phyloP scores from a whole-genome alignment of 1,140 invertebrate species.

The Chelonus insularis region DNA sequence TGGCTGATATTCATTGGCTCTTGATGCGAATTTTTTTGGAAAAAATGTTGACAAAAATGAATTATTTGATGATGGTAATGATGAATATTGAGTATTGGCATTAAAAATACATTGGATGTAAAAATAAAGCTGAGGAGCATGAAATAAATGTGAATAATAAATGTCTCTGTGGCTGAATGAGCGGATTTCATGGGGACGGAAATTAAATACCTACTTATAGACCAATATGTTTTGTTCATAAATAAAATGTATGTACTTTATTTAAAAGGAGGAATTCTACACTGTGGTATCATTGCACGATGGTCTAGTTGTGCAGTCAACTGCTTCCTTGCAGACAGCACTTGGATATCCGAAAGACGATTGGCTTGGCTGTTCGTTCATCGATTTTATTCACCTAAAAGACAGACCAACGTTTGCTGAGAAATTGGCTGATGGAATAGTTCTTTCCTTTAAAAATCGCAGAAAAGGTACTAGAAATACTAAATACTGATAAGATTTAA shows the following conservation, averaged over 20 bases:
- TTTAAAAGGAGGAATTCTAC: conserved; percentile 72
- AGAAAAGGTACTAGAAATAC: conserved; percentile 47
- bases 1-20: too few species aligned
- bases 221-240: not conserved
- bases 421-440: conserved; percentile 62
- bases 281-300: conserved; percentile 81
- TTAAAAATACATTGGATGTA: too few species aligned
- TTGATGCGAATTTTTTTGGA: too few species aligned
- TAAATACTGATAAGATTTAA: too few species aligned
- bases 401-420: conserved; percentile 68
- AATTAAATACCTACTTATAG: not conserved
- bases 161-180: too few species aligned
- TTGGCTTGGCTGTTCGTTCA: conserved; percentile 83
- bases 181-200: not conserved
- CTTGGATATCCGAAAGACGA: conserved; percentile 81
- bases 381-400: conserved; percentile 82
- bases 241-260: not conserved
- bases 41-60: too few species aligned
- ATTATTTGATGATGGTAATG: too few species aligned
- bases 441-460: conserved; percentile 37
- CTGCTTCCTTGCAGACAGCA: conserved; percentile 69
- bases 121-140: too few species aligned
- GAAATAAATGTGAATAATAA: too few species aligned
- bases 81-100: too few species aligned
- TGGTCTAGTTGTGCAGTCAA: conserved; percentile 77